Conservation (phyloP, 2,888 invertebrate species). For the Caenorhabditis sp. region DNA sequence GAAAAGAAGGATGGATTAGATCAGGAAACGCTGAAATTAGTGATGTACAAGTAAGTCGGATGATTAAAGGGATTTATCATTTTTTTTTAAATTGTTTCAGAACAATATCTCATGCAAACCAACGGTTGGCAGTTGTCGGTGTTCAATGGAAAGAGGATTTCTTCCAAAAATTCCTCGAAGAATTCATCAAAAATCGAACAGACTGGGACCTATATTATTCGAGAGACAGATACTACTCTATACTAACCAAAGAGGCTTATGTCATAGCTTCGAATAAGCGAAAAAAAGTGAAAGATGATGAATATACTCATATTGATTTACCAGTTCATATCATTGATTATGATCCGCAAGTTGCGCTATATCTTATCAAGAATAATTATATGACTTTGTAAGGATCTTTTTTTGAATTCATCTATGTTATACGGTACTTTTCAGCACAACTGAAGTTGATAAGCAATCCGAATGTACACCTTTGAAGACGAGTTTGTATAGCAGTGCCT, state of each 20-base stretch:
- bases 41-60: conserved; percentile 16
- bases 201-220: conserved; percentile 40
- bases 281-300: neutral
- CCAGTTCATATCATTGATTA: conserved; percentile 42
- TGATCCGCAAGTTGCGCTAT: conserved; percentile 54
- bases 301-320: too few relatives aligned
- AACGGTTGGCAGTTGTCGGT: conserved; percentile 56
- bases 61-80: too few relatives aligned
- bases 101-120: conserved; percentile 33
- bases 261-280: conserved; percentile 43
- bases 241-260: conserved; percentile 50
- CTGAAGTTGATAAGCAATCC: conserved; percentile 50
- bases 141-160: conserved; percentile 56
- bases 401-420: neutral
- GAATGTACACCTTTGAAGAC: conserved; percentile 51
- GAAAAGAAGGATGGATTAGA: neutral
- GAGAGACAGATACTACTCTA: conserved; percentile 53
- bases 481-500: conserved; percentile 46
- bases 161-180: conserved; percentile 49
- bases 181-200: conserved; percentile 36
- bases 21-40: conserved; percentile 9
- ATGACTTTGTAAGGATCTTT: conserved; percentile 33
- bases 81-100: conserved; percentile 6
- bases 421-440: conserved; percentile 25
- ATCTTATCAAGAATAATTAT: conserved; percentile 43